A percentile compares a stretch with the other conserved stretches of the same genome.
phyloP scores from a whole-genome alignment of 2,888 invertebrate species.

The Baronia brevicornis region DNA sequence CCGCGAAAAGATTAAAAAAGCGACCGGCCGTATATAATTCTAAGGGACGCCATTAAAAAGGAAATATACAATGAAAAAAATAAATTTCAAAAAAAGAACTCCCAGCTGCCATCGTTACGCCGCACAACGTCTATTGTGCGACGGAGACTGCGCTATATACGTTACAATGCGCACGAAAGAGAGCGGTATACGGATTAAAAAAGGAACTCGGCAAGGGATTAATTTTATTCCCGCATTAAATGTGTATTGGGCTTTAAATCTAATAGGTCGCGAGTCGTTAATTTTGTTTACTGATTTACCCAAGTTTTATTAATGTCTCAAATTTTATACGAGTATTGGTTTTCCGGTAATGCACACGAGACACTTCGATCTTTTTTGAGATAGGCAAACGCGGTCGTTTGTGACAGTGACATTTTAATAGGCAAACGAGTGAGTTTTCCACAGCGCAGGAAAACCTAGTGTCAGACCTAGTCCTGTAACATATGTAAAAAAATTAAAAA shows the following conservation, averaged over 20 bases:
- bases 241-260: slow-evolving; percentile 48
- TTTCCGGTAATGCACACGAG: slow-evolving; percentile 5
- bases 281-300: slow-evolving; percentile 49
- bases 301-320: slow-evolving; percentile 26
- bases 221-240: slow-evolving; percentile 63
- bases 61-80: slow-evolving; percentile 48
- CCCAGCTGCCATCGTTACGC: slow-evolving; percentile 69
- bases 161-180: slow-evolving; percentile 30
- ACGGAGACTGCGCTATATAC: slow-evolving; percentile 28
- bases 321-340: slow-evolving; percentile 18
- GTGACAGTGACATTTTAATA: no score
- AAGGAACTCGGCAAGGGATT: slow-evolving; percentile 48
- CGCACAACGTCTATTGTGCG: slow-evolving; percentile 35
- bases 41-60: slow-evolving; percentile 61
- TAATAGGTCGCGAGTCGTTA: slow-evolving; percentile 49
- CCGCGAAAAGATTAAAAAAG: slow-evolving; percentile 57
- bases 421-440: no score
- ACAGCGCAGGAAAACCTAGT: no score
- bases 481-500: no score
- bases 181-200: slow-evolving; percentile 51
- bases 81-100: slow-evolving; percentile 52
- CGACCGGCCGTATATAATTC: slow-evolving; percentile 57
- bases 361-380: no score
- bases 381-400: no score
- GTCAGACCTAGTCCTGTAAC: no score